Percentiles rank a stretch among this genome's conserved stretches.
Evolutionary conservation across 2,888 invertebrate species (phyloP).

Genomic region (Conops quadrifasciatus): DNA sequence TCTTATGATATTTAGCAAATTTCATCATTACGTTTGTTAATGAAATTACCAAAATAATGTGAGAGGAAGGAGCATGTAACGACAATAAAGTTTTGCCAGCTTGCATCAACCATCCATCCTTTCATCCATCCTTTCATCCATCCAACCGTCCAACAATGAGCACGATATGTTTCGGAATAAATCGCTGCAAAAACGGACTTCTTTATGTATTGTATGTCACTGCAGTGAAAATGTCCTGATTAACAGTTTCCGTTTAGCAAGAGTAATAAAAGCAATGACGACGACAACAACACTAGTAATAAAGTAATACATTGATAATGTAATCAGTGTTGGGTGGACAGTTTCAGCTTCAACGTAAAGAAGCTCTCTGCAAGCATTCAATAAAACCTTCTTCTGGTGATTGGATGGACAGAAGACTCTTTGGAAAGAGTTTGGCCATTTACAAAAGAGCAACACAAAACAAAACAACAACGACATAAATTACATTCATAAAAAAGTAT

Average conservation of each 20-base stretch:
- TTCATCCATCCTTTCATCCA: too few species aligned
- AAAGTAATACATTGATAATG: not conserved
- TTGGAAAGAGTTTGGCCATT: too few species aligned
- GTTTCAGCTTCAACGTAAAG: conserved; percentile 7
- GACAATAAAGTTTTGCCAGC: too few species aligned
- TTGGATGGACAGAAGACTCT: too few species aligned
- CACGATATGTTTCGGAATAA: not conserved
- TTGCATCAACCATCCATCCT: too few species aligned
- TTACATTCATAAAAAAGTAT: too few species aligned
- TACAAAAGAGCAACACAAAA: too few species aligned
- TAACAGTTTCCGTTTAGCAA: conserved; percentile 35
- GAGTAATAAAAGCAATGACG: not conserved
- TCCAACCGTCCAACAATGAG: too few species aligned
- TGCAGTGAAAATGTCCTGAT: conserved; percentile 32
- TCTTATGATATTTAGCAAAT: conserved; percentile 32
- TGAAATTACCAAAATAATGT: too few species aligned
- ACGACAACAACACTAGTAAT: conserved; percentile 12
- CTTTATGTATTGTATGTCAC: conserved; percentile 10
- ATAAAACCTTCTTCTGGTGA: not conserved
- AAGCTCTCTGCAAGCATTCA: not conserved
- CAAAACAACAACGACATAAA: too few species aligned
- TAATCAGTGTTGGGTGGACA: not conserved
- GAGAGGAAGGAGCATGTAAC: too few species aligned
- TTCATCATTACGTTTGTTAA: conserved; percentile 30
- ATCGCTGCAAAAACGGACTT: not conserved